A percentile compares a stretch with the other conserved stretches of the same genome.
Evolutionary conservation across 2,797 vertebrate species (phyloP).

Genomic region (Erpetoichthys calabaricus): DNA sequence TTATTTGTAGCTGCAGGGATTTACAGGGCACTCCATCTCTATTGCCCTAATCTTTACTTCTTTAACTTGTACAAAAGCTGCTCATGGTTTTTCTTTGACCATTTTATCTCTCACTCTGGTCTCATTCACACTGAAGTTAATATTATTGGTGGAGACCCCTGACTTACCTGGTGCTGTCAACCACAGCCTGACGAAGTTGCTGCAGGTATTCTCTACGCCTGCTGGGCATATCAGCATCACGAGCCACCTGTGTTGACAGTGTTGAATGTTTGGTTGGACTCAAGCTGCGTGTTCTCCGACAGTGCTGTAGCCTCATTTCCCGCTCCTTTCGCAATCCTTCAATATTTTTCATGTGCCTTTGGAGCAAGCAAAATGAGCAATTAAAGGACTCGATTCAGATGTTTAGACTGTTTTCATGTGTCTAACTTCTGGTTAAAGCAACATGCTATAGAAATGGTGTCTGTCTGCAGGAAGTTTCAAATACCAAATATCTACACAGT

Average conservation of each 20-base stretch:
- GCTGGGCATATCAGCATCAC: constrained; percentile 42
- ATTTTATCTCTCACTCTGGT: too few species aligned
- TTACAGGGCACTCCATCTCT: too few species aligned
- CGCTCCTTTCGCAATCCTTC: constrained; percentile 60
- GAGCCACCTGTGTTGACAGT: constrained; percentile 23
- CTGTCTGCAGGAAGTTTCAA: too few species aligned
- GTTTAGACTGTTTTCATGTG: background rate
- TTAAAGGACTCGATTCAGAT: background rate
- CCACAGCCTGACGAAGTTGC: constrained; percentile 62
- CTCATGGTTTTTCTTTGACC: too few species aligned
- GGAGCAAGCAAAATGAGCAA: fast-evolving
- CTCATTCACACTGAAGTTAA: too few species aligned
- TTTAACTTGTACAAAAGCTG: too few species aligned
- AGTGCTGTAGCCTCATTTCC: constrained; percentile 56
- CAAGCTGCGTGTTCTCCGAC: constrained; percentile 59
- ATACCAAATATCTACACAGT: too few species aligned
- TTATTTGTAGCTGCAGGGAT: too few species aligned
- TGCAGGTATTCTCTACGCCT: constrained; percentile 57
- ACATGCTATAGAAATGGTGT: too few species aligned
- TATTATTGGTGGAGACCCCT: background rate
- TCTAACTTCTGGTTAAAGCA: background rate
- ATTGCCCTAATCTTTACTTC: too few species aligned
- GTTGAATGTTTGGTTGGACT: constrained; percentile 64
- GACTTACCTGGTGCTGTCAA: constrained; percentile 63
- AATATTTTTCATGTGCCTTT: constrained; percentile 67